Evolutionary conservation across 2,113 vertebrate species (phyloP).

Genomic region (Hyaena hyaena): DNA sequence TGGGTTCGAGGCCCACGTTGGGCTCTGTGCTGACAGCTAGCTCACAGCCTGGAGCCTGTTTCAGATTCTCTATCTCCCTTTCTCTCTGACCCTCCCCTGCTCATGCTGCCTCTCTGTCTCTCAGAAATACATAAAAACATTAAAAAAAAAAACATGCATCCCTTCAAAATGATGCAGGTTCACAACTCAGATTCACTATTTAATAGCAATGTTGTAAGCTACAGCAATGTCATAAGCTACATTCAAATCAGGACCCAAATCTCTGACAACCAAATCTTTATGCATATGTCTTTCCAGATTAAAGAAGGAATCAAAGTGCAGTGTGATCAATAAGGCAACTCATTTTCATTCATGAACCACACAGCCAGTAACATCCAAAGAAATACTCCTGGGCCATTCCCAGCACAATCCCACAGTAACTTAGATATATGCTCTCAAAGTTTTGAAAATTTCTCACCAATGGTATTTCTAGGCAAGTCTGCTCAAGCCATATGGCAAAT

Average conservation of each 20-base stretch:
- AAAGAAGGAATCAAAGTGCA: background rate
- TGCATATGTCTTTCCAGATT: background rate
- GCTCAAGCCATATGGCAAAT: background rate
- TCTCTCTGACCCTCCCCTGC: too few species aligned
- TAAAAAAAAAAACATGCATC: background rate
- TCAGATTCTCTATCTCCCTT: too few species aligned
- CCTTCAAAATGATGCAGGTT: background rate
- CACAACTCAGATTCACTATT: background rate
- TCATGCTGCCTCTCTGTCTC: too few species aligned
- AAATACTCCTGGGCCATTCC: background rate
- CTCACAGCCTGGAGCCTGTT: too few species aligned
- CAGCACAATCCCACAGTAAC: background rate
- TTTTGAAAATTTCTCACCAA: background rate
- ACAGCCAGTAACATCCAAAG: background rate
- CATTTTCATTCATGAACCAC: rapidly evolving
- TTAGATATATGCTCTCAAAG: background rate
- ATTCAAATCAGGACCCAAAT: background rate
- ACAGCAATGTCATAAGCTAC: background rate
- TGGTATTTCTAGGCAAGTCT: background rate
- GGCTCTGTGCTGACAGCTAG: too few species aligned
- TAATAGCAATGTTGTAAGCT: background rate
- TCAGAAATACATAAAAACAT: too few species aligned
- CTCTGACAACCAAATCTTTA: background rate
- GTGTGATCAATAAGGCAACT: background rate
- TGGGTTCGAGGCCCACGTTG: too few species aligned